These are phyloP conservation scores for Proterorhinus semilunaris DNA, from an alignment of 2,113 vertebrate species.

Conservation along the genomic window DNA sequence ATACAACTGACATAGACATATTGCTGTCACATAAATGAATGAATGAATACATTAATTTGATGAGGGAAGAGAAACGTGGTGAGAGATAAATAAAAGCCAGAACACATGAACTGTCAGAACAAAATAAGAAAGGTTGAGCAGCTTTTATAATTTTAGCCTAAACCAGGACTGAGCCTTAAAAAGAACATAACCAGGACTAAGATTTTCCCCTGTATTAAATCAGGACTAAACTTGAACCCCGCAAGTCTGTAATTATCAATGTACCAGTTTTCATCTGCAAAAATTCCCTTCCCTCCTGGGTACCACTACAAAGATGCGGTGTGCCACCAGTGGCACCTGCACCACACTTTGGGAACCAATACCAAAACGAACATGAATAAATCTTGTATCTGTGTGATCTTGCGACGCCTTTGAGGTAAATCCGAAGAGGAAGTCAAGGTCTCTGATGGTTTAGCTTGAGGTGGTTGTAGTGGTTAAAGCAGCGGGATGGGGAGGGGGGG, in stretches of 20 bases:
- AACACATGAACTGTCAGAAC: too few relatives aligned
- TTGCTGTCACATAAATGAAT: too few relatives aligned
- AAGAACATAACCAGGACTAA: background rate
- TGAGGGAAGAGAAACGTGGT: too few relatives aligned
- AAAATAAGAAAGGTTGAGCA: background rate
- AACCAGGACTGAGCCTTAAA: background rate
- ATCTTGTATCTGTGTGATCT: background rate
- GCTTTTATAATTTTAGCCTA: background rate
- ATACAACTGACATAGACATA: too few relatives aligned
- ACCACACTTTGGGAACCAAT: background rate
- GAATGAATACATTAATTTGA: too few relatives aligned
- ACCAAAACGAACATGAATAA: constrained; percentile 9
- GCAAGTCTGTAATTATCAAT: background rate
- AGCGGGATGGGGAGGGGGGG: background rate
- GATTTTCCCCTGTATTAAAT: background rate
- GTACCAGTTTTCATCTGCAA: background rate
- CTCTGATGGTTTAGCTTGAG: constrained; percentile 6
- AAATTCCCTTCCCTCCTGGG: constrained; percentile 1
- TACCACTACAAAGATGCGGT: background rate
- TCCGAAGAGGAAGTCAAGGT: background rate
- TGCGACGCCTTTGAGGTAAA: constrained; percentile 7
- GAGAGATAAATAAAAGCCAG: too few relatives aligned
- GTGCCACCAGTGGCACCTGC: background rate
- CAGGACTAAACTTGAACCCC: background rate
- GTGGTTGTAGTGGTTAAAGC: background rate